phyloP scores from a whole-genome alignment of 2,888 invertebrate genomes.

The Seira musarum region DNA sequence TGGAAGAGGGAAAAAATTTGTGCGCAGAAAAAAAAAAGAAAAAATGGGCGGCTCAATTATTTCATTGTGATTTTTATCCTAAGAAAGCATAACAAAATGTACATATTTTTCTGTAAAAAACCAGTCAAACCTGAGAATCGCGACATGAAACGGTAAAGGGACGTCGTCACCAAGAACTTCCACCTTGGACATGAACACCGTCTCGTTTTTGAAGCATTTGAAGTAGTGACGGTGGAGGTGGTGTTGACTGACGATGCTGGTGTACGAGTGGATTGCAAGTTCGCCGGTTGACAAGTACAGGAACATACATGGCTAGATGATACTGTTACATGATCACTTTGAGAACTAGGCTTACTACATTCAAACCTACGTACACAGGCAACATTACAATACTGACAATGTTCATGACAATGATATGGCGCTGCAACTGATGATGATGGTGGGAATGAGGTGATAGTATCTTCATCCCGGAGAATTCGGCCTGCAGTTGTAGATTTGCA shows the following conservation, averaged over 20 bases:
- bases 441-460: slow-evolving; percentile 10
- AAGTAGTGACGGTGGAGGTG: slow-evolving; percentile 28
- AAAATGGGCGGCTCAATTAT: slow-evolving; percentile 8
- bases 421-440: neutral
- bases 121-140: slow-evolving; percentile 60
- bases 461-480: neutral
- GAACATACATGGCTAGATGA: slow-evolving; percentile 55
- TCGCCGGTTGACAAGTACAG: slow-evolving; percentile 33
- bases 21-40: slow-evolving; percentile 7
- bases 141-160: slow-evolving; percentile 56
- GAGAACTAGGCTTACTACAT: slow-evolving; percentile 29
- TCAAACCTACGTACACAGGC: slow-evolving; percentile 49
- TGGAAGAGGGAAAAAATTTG: slow-evolving; percentile 1
- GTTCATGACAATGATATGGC: slow-evolving; percentile 29
- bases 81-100: slow-evolving; percentile 1
- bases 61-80: slow-evolving; percentile 1
- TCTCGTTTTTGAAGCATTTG: no score
- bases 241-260: neutral
- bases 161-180: slow-evolving; percentile 48
- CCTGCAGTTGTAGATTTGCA: no score
- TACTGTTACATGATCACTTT: slow-evolving; percentile 48
- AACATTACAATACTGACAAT: slow-evolving; percentile 46
- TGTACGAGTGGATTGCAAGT: slow-evolving; percentile 37
- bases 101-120: neutral
- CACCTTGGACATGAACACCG: slow-evolving; percentile 46